Evolutionary conservation across 1,140 invertebrate species (phyloP).

Genomic region (Formica selysi): DNA sequence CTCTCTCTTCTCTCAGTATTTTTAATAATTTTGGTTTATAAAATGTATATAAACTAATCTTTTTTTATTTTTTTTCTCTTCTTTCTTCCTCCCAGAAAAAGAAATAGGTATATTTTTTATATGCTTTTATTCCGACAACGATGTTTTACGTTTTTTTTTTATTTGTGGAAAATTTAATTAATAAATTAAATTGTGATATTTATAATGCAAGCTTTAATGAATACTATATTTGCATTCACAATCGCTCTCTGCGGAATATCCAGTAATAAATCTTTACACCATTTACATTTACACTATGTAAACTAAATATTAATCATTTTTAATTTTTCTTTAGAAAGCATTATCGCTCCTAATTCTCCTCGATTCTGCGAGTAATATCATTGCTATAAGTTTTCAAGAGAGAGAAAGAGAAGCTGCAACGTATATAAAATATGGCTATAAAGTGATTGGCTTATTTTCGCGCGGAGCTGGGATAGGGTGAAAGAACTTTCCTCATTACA

Average conservation of each 20-base stretch:
- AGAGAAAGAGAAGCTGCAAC: background rate
- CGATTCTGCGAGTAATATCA: slow-evolving; percentile 10
- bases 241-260: background rate
- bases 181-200: slow-evolving; percentile 21
- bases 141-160: background rate
- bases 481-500: slow-evolving; percentile 70
- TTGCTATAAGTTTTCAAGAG: slow-evolving; percentile 27
- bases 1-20: background rate
- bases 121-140: background rate
- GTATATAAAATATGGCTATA: slow-evolving; percentile 12
- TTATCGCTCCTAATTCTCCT: slow-evolving; percentile 7
- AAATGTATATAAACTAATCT: slow-evolving; percentile 17
- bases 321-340: slow-evolving; percentile 13
- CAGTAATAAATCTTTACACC: background rate
- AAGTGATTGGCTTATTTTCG: slow-evolving; percentile 57
- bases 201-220: background rate
- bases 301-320: slow-evolving; percentile 33
- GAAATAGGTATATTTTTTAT: background rate
- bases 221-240: background rate
- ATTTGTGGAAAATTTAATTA: background rate
- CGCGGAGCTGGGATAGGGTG: background rate
- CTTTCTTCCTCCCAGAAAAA: background rate
- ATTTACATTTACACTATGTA: no score
- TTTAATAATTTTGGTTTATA: background rate
- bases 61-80: no score